These are phyloP conservation scores for Malaclemys terrapin DNA, from an alignment of 2,113 vertebrate species.

Conservation along the genomic window DNA sequence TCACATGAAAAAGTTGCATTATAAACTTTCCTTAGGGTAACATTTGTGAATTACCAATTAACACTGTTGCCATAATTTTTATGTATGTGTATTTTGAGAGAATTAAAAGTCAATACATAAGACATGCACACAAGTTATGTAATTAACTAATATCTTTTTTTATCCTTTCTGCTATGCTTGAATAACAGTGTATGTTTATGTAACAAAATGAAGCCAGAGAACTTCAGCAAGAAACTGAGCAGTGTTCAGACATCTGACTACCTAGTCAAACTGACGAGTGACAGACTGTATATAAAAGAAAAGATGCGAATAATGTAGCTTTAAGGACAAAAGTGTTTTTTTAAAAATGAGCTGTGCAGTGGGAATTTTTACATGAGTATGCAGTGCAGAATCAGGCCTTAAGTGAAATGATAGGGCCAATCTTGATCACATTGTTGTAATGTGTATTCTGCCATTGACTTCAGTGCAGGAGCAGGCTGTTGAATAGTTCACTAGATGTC, in stretches of 20 bases:
- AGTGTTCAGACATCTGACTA: background rate
- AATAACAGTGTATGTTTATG: background rate
- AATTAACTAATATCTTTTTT: background rate
- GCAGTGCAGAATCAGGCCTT: accelerated
- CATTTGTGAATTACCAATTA: background rate
- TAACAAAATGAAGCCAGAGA: background rate
- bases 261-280: background rate
- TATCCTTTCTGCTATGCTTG: background rate
- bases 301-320: background rate
- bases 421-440: accelerated
- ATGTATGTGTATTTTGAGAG: background rate
- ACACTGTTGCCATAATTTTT: background rate
- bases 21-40: background rate
- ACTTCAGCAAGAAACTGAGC: background rate
- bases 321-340: background rate
- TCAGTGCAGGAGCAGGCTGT: background rate
- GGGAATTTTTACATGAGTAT: background rate
- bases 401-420: background rate
- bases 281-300: background rate
- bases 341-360: background rate
- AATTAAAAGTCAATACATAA: background rate
- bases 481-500: background rate
- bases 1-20: background rate
- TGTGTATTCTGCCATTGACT: accelerated
- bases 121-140: background rate